phyloP scores from a whole-genome alignment of 2,888 invertebrate genomes.

The Agelastica alni region DNA sequence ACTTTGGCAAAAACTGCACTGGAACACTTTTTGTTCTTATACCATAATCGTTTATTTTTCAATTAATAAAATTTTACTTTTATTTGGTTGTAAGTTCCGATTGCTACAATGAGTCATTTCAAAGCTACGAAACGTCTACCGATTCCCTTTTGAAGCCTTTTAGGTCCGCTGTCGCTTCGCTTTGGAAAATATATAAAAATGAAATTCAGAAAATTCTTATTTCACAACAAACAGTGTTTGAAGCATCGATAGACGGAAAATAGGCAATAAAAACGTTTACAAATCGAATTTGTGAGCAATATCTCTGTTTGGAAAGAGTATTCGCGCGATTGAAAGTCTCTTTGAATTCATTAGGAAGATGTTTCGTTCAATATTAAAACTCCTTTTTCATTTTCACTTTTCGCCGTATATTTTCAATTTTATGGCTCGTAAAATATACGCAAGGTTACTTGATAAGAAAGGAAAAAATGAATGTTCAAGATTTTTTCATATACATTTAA shows the following conservation, averaged over 20 bases:
- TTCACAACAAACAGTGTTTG: slow-evolving; percentile 20
- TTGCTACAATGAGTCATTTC: neutral
- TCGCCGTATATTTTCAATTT: neutral
- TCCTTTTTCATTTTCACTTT: slow-evolving; percentile 3
- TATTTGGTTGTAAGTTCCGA: neutral
- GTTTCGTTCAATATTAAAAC: slow-evolving; percentile 2
- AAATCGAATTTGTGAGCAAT: slow-evolving; percentile 20
- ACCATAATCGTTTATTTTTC: neutral
- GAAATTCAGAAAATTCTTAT: slow-evolving; percentile 22
- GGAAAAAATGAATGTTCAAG: no score
- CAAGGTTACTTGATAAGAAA: no score
- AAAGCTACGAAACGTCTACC: neutral
- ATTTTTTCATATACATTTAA: no score
- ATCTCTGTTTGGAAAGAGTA: slow-evolving; percentile 16
- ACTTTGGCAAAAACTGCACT: no score
- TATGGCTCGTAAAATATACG: slow-evolving; percentile 1
- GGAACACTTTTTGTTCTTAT: neutral
- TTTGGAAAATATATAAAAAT: slow-evolving; percentile 13
- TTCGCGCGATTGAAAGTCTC: slow-evolving; percentile 15
- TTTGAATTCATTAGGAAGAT: slow-evolving; percentile 22
- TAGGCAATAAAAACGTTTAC: slow-evolving; percentile 19
- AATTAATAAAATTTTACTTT: neutral
- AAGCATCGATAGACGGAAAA: slow-evolving; percentile 15
- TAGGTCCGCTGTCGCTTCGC: neutral
- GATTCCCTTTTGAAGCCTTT: neutral